Conservation (phyloP, 2,113 vertebrate species). For the Chrysemys picta region DNA sequence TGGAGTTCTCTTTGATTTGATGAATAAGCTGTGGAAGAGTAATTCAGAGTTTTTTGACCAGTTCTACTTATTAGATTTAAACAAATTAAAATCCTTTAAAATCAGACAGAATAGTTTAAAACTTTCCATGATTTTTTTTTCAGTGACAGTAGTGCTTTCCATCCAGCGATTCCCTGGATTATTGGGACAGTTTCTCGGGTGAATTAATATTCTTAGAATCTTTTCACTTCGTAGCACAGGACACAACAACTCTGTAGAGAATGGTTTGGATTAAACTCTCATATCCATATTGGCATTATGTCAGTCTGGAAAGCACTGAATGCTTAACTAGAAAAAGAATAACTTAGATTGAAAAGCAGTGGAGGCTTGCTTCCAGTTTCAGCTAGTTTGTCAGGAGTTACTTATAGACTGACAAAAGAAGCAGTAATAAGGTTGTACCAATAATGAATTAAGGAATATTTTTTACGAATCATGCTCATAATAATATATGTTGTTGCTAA, state of each 20-base stretch:
- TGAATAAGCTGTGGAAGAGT: neutral
- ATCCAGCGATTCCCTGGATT: neutral
- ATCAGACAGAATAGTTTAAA: neutral
- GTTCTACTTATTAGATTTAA: neutral
- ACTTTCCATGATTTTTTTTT: neutral
- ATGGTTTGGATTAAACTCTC: neutral
- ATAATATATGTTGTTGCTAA: neutral
- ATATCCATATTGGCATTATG: neutral
- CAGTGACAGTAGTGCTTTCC: neutral
- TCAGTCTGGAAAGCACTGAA: neutral
- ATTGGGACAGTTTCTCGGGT: neutral
- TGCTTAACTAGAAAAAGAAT: neutral
- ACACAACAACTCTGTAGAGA: neutral
- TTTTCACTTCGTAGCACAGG: neutral
- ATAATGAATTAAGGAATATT: neutral
- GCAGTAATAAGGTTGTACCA: neutral
- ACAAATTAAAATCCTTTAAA: neutral
- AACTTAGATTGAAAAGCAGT: neutral
- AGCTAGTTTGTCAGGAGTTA: neutral
- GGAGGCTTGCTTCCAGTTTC: neutral
- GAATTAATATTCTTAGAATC: neutral
- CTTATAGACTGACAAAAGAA: neutral
- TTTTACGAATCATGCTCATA: neutral
- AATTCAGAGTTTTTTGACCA: too few species aligned
- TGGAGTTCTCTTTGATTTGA: neutral